Evolutionary conservation across 1,140 invertebrate species (phyloP).

Genomic region (Apis cerana): DNA sequence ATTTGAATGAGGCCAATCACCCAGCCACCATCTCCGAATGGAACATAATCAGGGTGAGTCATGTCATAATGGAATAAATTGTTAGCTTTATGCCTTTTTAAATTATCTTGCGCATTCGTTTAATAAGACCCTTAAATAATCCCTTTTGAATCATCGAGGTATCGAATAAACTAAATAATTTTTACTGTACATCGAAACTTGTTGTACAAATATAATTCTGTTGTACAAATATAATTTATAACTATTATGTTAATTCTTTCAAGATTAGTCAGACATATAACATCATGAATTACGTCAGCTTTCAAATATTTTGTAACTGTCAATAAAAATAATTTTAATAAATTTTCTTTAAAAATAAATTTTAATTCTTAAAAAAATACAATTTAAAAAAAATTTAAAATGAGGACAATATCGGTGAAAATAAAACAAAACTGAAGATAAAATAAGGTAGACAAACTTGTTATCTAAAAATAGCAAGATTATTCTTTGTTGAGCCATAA

Average conservation of each 20-base stretch:
- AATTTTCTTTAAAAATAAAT: neutral
- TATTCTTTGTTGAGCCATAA: neutral
- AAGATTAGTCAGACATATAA: neutral
- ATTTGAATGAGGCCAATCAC: conserved; percentile 52
- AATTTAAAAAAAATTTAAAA: neutral
- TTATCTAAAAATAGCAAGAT: neutral
- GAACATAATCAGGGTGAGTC: conserved; percentile 49
- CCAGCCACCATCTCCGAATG: conserved; percentile 46
- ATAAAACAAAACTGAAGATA: neutral
- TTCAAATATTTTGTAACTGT: neutral
- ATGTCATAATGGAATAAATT: conserved; percentile 44
- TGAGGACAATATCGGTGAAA: neutral
- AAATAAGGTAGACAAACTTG: neutral
- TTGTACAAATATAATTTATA: neutral
- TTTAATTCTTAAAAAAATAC: neutral
- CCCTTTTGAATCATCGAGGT: neutral
- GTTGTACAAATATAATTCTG: neutral
- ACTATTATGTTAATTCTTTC: neutral
- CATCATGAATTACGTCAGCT: neutral
- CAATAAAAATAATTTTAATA: neutral
- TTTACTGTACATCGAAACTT: neutral
- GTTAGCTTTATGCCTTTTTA: conserved; percentile 48
- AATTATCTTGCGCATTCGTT: conserved; percentile 33
- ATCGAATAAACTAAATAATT: neutral
- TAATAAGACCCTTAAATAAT: conserved; percentile 11